Evolutionary conservation across 2,888 invertebrate species (phyloP).

Genomic region (Seladonia tumulorum): DNA sequence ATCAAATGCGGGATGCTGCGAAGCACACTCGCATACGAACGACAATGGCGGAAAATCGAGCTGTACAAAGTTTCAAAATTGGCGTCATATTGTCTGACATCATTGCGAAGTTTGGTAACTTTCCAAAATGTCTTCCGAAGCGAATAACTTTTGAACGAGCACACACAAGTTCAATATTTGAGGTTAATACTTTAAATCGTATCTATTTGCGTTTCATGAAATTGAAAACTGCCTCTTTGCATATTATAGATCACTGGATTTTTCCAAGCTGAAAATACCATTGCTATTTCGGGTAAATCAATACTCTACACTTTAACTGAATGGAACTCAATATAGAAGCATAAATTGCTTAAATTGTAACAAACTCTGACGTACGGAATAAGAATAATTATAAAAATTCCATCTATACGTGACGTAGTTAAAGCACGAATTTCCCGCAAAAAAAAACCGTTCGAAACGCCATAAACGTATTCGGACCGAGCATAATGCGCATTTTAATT

Average conservation of each 20-base stretch:
- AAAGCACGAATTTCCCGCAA: background rate
- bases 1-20: background rate
- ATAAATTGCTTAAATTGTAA: background rate
- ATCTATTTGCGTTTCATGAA: background rate
- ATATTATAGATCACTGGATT: background rate
- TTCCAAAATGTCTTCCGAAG: background rate
- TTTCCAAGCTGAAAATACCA: background rate
- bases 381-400: background rate
- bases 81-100: background rate
- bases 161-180: background rate
- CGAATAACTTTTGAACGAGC: background rate
- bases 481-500: conserved; percentile 25
- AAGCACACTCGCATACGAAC: background rate
- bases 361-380: background rate
- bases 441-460: background rate
- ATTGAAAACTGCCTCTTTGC: background rate
- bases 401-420: background rate
- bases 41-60: background rate
- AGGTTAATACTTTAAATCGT: background rate
- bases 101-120: background rate
- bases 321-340: background rate
- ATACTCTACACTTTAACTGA: too few relatives aligned
- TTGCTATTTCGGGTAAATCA: too few relatives aligned
- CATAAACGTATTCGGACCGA: background rate
- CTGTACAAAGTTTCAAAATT: background rate